Evolutionary conservation across 1,140 invertebrate species (phyloP).

Genomic region (Bombus affinis): DNA sequence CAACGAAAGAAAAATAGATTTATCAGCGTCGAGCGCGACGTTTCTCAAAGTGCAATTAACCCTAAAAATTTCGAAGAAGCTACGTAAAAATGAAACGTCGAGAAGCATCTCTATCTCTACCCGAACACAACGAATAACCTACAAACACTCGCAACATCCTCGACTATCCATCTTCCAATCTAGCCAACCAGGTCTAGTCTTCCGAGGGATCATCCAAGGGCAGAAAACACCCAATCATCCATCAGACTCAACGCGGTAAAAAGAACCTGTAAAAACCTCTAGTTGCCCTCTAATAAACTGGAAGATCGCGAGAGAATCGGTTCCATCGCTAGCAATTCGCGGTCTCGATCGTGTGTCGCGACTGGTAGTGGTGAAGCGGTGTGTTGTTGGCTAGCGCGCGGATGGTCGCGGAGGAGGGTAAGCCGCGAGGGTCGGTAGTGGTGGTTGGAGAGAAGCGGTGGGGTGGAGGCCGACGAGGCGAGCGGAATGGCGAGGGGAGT

Average conservation of each 20-base stretch:
- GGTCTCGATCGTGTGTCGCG: constrained; percentile 54
- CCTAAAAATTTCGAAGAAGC: background rate
- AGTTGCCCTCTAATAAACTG: background rate
- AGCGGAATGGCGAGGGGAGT: constrained; percentile 19
- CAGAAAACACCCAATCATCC: background rate
- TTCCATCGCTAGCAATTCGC: constrained; percentile 33
- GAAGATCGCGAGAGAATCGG: constrained; percentile 7
- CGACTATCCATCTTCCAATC: background rate
- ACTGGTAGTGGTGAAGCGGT: constrained; percentile 59
- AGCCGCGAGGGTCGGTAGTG: constrained; percentile 35
- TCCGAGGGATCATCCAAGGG: background rate
- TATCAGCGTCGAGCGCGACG: too few relatives aligned
- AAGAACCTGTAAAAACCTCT: background rate
- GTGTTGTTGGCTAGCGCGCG: background rate
- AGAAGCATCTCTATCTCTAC: too few relatives aligned
- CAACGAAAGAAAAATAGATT: too few relatives aligned
- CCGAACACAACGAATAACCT: background rate
- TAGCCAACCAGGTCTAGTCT: background rate
- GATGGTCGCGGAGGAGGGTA: constrained; percentile 18
- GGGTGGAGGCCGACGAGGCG: constrained; percentile 2
- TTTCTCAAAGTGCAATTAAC: too few relatives aligned
- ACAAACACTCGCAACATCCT: background rate
- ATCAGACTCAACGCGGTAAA: background rate
- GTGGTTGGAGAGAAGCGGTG: background rate
- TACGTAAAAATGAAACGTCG: background rate